Evolutionary conservation across 1,140 invertebrate species (phyloP).

Genomic region (Drosophila funebris): DNA sequence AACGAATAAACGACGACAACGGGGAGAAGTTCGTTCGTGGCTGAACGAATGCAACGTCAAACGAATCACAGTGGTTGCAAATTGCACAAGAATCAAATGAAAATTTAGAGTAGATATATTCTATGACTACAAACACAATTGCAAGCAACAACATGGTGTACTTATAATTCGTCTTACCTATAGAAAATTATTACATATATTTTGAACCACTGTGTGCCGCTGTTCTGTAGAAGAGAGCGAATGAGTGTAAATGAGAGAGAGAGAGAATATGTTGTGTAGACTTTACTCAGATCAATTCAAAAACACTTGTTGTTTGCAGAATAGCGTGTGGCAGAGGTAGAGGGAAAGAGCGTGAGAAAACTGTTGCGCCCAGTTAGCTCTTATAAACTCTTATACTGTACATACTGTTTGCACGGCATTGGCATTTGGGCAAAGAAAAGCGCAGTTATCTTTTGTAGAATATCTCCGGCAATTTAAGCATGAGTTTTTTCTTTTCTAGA

Average conservation of each 20-base stretch:
- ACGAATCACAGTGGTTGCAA: constrained; percentile 31
- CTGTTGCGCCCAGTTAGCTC: constrained; percentile 63
- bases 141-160: neutral
- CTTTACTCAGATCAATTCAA: constrained; percentile 39
- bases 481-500: constrained; percentile 1
- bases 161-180: neutral
- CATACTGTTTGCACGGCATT: constrained; percentile 35
- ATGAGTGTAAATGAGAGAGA: constrained; percentile 8
- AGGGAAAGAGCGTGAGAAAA: constrained; percentile 49
- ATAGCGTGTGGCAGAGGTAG: constrained; percentile 8
- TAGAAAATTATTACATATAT: neutral
- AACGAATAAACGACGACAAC: constrained; percentile 20
- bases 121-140: neutral
- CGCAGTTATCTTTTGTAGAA: constrained; percentile 76
- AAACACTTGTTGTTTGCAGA: constrained; percentile 76
- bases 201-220: constrained; percentile 17
- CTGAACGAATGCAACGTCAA: constrained; percentile 30
- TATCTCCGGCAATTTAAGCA: constrained; percentile 40
- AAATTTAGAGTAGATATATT: neutral
- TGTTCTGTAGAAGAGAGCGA: constrained; percentile 39
- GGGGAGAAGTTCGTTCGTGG: constrained; percentile 32
- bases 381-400: constrained; percentile 34
- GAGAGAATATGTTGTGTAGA: constrained; percentile 30
- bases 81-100: neutral
- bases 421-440: constrained; percentile 60